Base-by-base conservation (phyloP, 1,140 invertebrate species). In the Drosophila lacteicornis region DNA sequence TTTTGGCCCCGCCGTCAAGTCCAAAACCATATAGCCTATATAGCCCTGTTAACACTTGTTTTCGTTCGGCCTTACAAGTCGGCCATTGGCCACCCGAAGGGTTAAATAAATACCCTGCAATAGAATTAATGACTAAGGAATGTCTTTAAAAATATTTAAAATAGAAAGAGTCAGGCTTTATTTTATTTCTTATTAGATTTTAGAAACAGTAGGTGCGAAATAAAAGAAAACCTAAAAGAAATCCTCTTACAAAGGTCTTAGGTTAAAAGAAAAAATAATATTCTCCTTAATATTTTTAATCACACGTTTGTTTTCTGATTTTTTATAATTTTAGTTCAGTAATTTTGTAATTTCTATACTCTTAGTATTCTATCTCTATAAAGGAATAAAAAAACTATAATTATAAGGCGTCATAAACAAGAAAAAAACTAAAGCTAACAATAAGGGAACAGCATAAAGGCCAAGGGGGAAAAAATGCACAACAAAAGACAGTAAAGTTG, bases 1-100 rank as follows among this genome's bases (percentile, higher is more conserved):
- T 90, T 81, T 84, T 51, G 53, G 66, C 70, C 76, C 51, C 36
- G 53, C 68, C 71, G 66, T 43, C 79, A 75, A 61, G 60, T 45
- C 69, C 65, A 86, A 78, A 86, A 78, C 49, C 50, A 56, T 45
- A 76, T 68, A 68, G 67, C 30, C n/a, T 38, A 70, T 63, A 67
- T 67, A 47, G 50, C 55, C 45, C 67, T 73, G 71, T 88, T 87
- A 67, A 75, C 75, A 82, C 80, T 79, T 82, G 80, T 87, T 82
- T 61, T 36, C 57, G 73, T 51, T 60, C 61, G 57, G 66, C 45
- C 33, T 38, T 42, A 49, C 74, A 63, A 63, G 33, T 57, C 19
- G 33, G 60, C 11, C 40, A 43, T 8, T 63, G 40, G 74, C 36
- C 22, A 40, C 33, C 4, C 15, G 49, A 45, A 49, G 27, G 43